Evolutionary conservation across 2,888 invertebrate genomes (phyloP).

Genomic region (Plagodis dolabraria): DNA sequence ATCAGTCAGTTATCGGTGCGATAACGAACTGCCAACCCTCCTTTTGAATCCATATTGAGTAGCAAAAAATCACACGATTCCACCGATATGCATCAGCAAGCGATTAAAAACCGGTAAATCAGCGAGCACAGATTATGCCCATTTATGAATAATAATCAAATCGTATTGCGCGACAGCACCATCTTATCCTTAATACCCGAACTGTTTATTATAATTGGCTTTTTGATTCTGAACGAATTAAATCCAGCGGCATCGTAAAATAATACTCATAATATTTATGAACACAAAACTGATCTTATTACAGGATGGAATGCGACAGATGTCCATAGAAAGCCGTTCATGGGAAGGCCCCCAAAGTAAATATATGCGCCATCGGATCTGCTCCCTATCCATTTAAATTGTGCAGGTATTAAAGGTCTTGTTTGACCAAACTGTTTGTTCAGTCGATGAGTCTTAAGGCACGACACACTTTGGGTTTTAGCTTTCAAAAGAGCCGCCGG

Average conservation of each 20-base stretch:
- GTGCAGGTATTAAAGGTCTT: constrained; percentile 75
- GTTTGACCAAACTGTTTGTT: constrained; percentile 73
- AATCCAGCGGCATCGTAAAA: constrained; percentile 15
- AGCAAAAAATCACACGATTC: constrained; percentile 68
- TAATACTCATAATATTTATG: constrained; percentile 15
- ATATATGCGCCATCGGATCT: constrained; percentile 61
- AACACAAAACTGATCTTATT: constrained; percentile 35
- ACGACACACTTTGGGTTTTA: constrained; percentile 84
- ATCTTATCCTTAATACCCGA: constrained; percentile 24
- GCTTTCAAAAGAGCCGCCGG: constrained; percentile 81
- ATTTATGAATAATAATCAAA: constrained; percentile 50
- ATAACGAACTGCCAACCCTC: constrained; percentile 71
- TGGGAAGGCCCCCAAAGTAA: constrained; percentile 61
- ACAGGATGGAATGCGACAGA: constrained; percentile 39
- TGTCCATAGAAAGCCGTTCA: constrained; percentile 55
- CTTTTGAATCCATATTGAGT: constrained; percentile 67
- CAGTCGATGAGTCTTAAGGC: constrained; percentile 79
- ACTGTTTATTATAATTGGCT: constrained; percentile 28
- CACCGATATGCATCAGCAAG: constrained; percentile 58
- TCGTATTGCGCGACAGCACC: constrained; percentile 34
- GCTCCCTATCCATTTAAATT: constrained; percentile 81
- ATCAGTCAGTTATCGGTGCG: constrained; percentile 79
- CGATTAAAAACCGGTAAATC: constrained; percentile 47
- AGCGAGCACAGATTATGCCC: constrained; percentile 42
- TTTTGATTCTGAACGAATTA: constrained; percentile 10